A percentile compares a stretch with the other conserved stretches of the same genome.
Evolutionary conservation across 2,888 invertebrate genomes (phyloP).

Genomic region (Lacanobia oleracea): DNA sequence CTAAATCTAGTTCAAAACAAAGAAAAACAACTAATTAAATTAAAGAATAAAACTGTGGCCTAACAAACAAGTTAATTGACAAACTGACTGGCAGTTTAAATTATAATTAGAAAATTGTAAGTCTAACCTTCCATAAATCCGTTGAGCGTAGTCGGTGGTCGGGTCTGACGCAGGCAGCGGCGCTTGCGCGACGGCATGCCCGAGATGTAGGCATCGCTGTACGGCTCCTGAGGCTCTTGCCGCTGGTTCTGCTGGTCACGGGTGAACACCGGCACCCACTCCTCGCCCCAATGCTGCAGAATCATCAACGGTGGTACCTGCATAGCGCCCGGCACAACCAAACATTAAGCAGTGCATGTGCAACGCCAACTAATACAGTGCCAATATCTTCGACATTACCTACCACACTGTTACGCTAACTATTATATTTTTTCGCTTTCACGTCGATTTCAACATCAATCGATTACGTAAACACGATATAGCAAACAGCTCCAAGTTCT

Average conservation of each 20-base stretch:
- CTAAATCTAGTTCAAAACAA: no score
- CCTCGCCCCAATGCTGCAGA: constrained; percentile 80
- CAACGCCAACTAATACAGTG: constrained; percentile 34
- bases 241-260: constrained; percentile 94
- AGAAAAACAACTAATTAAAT: no score
- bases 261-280: constrained; percentile 97
- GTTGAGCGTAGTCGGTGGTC: constrained; percentile 78
- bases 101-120: background rate
- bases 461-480: constrained; percentile 34
- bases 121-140: constrained; percentile 77
- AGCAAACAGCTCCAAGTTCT: constrained; percentile 27
- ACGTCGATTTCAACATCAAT: constrained; percentile 29
- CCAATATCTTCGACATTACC: constrained; percentile 17
- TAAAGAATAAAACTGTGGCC: no score
- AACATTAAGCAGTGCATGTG: constrained; percentile 40
- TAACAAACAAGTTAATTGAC: background rate
- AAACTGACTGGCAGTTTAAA: background rate
- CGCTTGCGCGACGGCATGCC: constrained; percentile 97
- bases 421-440: constrained; percentile 12
- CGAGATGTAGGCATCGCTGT: constrained; percentile 97
- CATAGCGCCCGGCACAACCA: constrained; percentile 29
- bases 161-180: constrained; percentile 91
- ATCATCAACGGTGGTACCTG: constrained; percentile 86
- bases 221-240: constrained; percentile 89
- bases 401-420: constrained; percentile 21